These are phyloP conservation scores for Lithophane ornitopus DNA, from an alignment of 2,888 invertebrate genomes.

Conservation along the genomic window DNA sequence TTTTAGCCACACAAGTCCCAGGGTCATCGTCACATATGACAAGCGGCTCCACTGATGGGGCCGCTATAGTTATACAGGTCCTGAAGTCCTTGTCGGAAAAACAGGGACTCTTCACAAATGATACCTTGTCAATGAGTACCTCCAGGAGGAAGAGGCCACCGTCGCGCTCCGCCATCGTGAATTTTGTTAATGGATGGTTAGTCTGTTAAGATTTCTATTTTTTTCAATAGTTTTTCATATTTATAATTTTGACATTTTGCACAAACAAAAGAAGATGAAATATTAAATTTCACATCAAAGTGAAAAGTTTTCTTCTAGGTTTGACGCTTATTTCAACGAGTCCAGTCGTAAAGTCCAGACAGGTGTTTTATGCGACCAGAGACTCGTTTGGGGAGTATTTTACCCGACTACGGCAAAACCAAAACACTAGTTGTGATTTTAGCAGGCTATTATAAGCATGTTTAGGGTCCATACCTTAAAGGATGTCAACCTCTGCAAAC, in stretches of 20 bases:
- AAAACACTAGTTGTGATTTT: background rate
- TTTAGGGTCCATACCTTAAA: background rate
- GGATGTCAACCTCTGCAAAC: background rate
- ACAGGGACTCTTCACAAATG: constrained; percentile 83
- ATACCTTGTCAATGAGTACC: constrained; percentile 91
- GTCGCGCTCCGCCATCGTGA: constrained; percentile 81
- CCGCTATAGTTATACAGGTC: constrained; percentile 92
- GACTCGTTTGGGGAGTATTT: background rate
- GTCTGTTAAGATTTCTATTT: constrained; percentile 64
- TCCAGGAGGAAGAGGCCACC: constrained; percentile 92
- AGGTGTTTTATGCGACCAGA: constrained; percentile 19
- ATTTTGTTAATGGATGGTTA: constrained; percentile 80
- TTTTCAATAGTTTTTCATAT: constrained; percentile 64
- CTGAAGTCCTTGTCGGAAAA: constrained; percentile 87
- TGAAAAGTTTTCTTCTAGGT: constrained; percentile 44
- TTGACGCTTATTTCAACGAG: constrained; percentile 7
- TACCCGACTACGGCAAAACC: background rate
- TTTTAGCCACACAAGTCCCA: constrained; percentile 80
- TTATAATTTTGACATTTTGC: constrained; percentile 71
- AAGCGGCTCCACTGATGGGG: constrained; percentile 90
- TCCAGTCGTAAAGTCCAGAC: background rate
- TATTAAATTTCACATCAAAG: constrained; percentile 26
- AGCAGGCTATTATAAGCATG: background rate
- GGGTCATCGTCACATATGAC: constrained; percentile 92
- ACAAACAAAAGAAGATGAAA: constrained; percentile 72